phyloP scores from a whole-genome alignment of 2,113 vertebrate species.

The Alexandromys fortis region DNA sequence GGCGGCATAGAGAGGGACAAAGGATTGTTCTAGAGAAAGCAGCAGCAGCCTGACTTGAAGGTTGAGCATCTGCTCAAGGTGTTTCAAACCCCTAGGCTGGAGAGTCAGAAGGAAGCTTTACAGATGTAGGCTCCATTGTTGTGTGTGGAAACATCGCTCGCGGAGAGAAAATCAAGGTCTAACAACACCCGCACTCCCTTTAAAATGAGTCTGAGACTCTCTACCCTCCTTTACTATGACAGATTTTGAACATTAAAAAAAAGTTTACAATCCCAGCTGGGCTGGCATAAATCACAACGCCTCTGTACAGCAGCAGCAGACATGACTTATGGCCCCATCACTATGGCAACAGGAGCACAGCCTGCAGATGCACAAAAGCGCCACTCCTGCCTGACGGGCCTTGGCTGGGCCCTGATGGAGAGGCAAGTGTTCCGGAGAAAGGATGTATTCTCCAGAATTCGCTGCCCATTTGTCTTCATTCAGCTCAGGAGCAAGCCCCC shows the following conservation, averaged over 20 bases:
- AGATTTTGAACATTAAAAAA: slow-evolving; percentile 75
- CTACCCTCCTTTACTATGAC: slow-evolving; percentile 52
- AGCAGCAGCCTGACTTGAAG: not conserved
- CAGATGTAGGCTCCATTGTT: not conserved
- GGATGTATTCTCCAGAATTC: slow-evolving; percentile 82
- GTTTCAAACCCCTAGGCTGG: not conserved
- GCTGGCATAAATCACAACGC: slow-evolving; percentile 81
- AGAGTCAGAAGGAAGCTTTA: not conserved
- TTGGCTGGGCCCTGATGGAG: slow-evolving; percentile 84
- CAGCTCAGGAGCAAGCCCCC: slow-evolving; percentile 72
- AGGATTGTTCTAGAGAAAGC: not conserved
- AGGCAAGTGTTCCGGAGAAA: slow-evolving; percentile 80
- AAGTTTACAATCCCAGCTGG: slow-evolving; percentile 83
- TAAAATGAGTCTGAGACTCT: not conserved
- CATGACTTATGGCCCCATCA: slow-evolving; percentile 85
- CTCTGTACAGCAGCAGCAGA: slow-evolving; percentile 81
- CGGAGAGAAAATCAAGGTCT: not conserved
- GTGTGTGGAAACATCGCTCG: accelerated
- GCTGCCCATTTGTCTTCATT: slow-evolving; percentile 84
- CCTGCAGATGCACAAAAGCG: slow-evolving; percentile 83
- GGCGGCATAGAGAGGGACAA: not conserved
- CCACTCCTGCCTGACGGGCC: slow-evolving; percentile 80
- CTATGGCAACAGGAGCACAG: slow-evolving; percentile 83
- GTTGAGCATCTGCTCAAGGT: not conserved
- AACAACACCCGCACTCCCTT: not conserved